These are phyloP conservation scores for Labeo rohita DNA, from an alignment of 2,113 vertebrate species.

Conservation along the genomic window DNA sequence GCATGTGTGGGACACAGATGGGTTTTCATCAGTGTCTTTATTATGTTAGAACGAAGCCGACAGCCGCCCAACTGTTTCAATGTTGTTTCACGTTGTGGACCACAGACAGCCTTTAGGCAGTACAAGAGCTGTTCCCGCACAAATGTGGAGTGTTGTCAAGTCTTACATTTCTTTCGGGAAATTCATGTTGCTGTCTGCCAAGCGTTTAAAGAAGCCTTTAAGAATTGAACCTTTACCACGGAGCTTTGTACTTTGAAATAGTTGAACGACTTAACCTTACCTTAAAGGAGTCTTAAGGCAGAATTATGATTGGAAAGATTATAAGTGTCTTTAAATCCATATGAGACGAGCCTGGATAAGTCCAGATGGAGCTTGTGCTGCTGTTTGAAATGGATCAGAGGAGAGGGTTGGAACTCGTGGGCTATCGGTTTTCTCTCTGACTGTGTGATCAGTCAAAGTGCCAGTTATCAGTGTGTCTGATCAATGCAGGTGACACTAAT, in stretches of 20 bases:
- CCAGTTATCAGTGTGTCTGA: constrained; percentile 54
- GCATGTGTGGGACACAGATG: constrained; percentile 38
- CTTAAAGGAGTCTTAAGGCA: not conserved
- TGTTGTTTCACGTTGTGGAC: not conserved
- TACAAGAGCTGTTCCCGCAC: not conserved
- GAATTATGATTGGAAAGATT: not conserved
- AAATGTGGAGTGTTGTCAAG: not conserved
- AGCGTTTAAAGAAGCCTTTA: constrained; percentile 3
- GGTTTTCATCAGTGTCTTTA: constrained; percentile 31
- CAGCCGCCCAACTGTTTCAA: constrained; percentile 21
- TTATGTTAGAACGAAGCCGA: constrained; percentile 6
- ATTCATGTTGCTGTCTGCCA: not conserved
- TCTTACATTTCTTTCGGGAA: constrained; percentile 3
- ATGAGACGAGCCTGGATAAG: not conserved
- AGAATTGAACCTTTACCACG: not conserved
- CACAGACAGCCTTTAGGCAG: constrained; percentile 8
- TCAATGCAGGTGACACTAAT: constrained; percentile 61
- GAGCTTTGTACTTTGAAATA: constrained; percentile 3
- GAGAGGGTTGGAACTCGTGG: constrained; percentile 1
- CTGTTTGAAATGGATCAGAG: constrained; percentile 20
- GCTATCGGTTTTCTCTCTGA: constrained; percentile 52
- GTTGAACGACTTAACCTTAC: constrained; percentile 11
- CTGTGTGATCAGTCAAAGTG: constrained; percentile 55
- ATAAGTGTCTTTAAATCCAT: not conserved
- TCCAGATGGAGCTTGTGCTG: not conserved